Evolutionary conservation across 2,113 vertebrate species (phyloP).

Genomic region (Columba janthina): DNA sequence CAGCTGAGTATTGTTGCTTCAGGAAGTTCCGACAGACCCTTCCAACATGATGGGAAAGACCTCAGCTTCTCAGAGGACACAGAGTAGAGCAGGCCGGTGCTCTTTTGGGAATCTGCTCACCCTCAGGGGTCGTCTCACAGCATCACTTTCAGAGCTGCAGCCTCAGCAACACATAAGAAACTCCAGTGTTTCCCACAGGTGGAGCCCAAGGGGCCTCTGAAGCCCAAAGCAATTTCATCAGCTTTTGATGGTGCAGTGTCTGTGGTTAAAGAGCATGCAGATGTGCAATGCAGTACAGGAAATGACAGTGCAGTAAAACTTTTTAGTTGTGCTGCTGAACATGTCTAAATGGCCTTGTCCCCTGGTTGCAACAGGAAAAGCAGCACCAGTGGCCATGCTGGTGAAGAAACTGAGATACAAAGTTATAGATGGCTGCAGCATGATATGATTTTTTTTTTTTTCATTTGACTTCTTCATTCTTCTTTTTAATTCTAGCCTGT

Average conservation of each 20-base stretch:
- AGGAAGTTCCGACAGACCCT: not conserved
- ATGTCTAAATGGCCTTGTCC: not conserved
- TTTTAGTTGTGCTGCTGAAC: not conserved
- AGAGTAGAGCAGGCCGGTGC: not conserved
- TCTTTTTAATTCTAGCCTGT: not conserved
- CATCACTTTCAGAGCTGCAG: not conserved
- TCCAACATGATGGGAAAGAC: not conserved
- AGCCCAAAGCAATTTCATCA: not conserved
- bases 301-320: not conserved
- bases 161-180: accelerated
- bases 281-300: not conserved
- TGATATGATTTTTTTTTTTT: not conserved
- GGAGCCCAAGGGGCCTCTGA: not conserved
- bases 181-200: not conserved
- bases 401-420: not conserved
- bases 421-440: not conserved
- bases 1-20: not conserved
- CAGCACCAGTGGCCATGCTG: not conserved
- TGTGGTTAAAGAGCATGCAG: not conserved
- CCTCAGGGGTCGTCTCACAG: not conserved
- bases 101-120: accelerated
- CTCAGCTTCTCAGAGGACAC: not conserved
- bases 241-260: not conserved
- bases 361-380: not conserved
- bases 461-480: not conserved